Base-by-base conservation (phyloP, 2,797 vertebrate species). In the Pseudochaenichthys georgianus region DNA sequence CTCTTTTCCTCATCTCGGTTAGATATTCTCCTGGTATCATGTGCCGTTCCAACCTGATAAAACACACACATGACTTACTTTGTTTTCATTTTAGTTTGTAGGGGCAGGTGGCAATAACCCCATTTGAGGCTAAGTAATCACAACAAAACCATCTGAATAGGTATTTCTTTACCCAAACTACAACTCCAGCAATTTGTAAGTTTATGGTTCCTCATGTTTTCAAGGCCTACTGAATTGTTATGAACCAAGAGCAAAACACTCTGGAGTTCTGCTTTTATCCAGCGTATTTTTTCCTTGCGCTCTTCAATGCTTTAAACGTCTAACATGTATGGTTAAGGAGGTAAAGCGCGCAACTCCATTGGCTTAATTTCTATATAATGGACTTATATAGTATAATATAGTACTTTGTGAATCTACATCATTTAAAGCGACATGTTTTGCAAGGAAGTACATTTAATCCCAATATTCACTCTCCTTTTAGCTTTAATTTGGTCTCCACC, bases 11-110 rank as follows among this genome's bases (percentile, higher is more conserved):
- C 41, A 41, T 75, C 21, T 58, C 43, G 67, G 41, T 75, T 64
- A 71, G 23, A 48, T 64, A 75, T 75, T 50, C 55, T 48, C 54
- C 31, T 51, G 10, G 50, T 64, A 69, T 83, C 75, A 75, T 19
- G 67, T 53, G 69, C 9, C 13, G 50, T 51, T 28, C 21, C 31
- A 51, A 51, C 58, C 21, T 66, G 47, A 42, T 50, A 3, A 10
- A 51, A 41, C 17, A 31, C 42, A 46, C 42, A 21, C n/a, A 54
- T 19, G n/a, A 51, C 21, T 51, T 23, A 3, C 41, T 46, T 45
- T 45, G 23, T 28, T 45, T 21, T 5, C 5, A 23, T 13, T 28
- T 52, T 0, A 21, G 9, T 51, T 45, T 50, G 2, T 31, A 23
- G 13, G 17, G 13, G 9, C 47, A 67, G 17, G 38, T 52, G 5